Evolutionary conservation across 23 tunicate species (phyloP), one percentile per base, ranked within the genome.

Genomic region (Phallusia fumigata): DNA sequence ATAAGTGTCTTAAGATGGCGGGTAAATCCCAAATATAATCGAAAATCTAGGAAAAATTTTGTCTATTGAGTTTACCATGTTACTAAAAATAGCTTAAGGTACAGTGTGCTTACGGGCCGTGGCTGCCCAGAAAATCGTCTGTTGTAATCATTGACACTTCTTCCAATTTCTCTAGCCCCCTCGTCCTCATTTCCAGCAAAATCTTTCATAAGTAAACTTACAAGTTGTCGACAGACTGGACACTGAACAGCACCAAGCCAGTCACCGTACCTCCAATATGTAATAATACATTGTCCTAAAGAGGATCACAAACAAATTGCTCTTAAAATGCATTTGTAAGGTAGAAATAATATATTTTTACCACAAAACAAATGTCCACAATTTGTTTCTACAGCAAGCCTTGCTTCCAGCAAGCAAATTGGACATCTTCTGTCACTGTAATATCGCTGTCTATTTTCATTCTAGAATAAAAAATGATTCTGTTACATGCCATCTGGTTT

Each of bases 321-420:
- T n/a, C n/a, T n/a, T n/a, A n/a, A n/a, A n/a, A n/a, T n/a, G n/a
- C n/a, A n/a, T n/a, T n/a, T n/a, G n/a, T n/a, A n/a, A n/a, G n/a
- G n/a, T n/a, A n/a, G n/a, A n/a, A n/a, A n/a, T n/a, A n/a, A n/a
- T n/a, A n/a, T n/a, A n/a, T n/a, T n/a, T n/a, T 52, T 73, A 93
- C 98, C 98, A 88, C 98, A 93, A 78, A 93, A 93, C 2, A 93
- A 73, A 76, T 93, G 98, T 28, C 98, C 98, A 85, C 98, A 93
- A 51, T 93, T 93, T 0, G 98, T 93, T 88, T 88, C 98, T 19
- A 93, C 86, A 34, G 98, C 85, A 74, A 79, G 85, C 52, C 85
- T 77, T 45, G 91, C 88, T 53, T 93, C 98, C 30, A 76, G 87
- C n/a, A 93, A 65, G 45, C 98, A 93, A 5, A 93, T 85, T 47